These are phyloP conservation scores for Procambarus clarkii DNA, from an alignment of 1,140 invertebrate genomes.

Conservation along the genomic window DNA sequence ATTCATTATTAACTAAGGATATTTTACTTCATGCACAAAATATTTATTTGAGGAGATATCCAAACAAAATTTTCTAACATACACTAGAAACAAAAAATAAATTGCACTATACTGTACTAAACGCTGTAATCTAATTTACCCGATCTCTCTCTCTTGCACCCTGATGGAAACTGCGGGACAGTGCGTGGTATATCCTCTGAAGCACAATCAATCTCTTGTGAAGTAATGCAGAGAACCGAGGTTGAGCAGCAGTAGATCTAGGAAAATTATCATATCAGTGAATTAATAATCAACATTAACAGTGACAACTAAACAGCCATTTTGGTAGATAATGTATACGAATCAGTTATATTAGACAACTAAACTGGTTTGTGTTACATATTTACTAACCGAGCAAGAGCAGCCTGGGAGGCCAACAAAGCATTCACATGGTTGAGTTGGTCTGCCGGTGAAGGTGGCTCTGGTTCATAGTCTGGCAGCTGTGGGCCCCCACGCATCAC, in stretches of 20 bases:
- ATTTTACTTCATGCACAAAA: no score
- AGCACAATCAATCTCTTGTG: constrained; percentile 80
- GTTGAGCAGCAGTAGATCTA: constrained; percentile 76
- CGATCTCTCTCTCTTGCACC: constrained; percentile 75
- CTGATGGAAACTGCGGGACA: constrained; percentile 79
- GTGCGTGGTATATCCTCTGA: constrained; percentile 81
- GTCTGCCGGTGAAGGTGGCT: constrained; percentile 71
- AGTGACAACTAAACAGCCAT: no score
- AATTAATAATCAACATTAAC: neutral
- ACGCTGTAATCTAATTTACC: neutral
- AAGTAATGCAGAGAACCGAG: constrained; percentile 79
- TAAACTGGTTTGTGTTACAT: neutral
- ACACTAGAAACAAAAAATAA: no score
- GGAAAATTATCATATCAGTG: neutral
- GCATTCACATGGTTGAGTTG: constrained; percentile 71
- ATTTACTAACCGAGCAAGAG: constrained; percentile 58
- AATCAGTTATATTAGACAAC: no score
- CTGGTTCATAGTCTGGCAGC: constrained; percentile 77
- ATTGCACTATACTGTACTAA: no score
- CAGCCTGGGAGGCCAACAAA: constrained; percentile 66
- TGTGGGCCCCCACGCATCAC: constrained; percentile 76
- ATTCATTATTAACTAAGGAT: no score
- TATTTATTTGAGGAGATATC: no score
- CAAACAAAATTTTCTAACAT: no score
- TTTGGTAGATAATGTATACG: no score